These are phyloP conservation scores for Drosophila arawakana DNA, from an alignment of 1,140 invertebrate genomes.

Conservation along the genomic window DNA sequence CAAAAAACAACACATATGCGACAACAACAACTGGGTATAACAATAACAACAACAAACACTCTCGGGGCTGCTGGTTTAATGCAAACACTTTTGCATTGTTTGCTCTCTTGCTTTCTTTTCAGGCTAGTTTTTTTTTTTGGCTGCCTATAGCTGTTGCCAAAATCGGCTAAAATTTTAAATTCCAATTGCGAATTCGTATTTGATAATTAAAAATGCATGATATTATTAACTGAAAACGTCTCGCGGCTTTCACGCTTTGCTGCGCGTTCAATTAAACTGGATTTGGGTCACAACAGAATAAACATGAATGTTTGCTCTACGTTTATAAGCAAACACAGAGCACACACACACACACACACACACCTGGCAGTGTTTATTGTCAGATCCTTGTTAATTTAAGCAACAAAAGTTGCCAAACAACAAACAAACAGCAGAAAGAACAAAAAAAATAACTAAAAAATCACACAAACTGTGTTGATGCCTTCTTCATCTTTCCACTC, in stretches of 20 bases:
- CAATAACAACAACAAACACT: not conserved
- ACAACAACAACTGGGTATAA: not conserved
- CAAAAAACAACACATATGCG: not conserved
- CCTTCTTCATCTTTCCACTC: slow-evolving; percentile 13
- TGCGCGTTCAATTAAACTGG: slow-evolving; percentile 57
- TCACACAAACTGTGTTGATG: slow-evolving; percentile 76
- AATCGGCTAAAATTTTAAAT: slow-evolving; percentile 18
- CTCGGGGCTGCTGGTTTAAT: slow-evolving; percentile 21
- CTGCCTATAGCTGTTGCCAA: slow-evolving; percentile 26
- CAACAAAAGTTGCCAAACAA: slow-evolving; percentile 65
- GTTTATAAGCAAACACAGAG: slow-evolving; percentile 6
- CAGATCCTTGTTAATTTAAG: slow-evolving; percentile 70
- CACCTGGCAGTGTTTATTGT: not conserved
- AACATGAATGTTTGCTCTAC: slow-evolving; percentile 68
- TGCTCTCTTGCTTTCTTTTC: not conserved
- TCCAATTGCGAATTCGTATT: slow-evolving; percentile 25
- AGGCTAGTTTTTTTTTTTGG: not conserved
- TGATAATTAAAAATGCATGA: slow-evolving; percentile 76
- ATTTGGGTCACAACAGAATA: slow-evolving; percentile 69
- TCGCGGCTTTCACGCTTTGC: slow-evolving; percentile 51
- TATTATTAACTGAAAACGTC: slow-evolving; percentile 71
- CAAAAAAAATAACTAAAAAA: slow-evolving; percentile 28
- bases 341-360: not conserved
- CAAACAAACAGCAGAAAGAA: slow-evolving; percentile 27
- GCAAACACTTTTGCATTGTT: slow-evolving; percentile 34